Evolutionary conservation across 2,113 vertebrate species (phyloP).

Genomic region (Amphiprion ocellaris): DNA sequence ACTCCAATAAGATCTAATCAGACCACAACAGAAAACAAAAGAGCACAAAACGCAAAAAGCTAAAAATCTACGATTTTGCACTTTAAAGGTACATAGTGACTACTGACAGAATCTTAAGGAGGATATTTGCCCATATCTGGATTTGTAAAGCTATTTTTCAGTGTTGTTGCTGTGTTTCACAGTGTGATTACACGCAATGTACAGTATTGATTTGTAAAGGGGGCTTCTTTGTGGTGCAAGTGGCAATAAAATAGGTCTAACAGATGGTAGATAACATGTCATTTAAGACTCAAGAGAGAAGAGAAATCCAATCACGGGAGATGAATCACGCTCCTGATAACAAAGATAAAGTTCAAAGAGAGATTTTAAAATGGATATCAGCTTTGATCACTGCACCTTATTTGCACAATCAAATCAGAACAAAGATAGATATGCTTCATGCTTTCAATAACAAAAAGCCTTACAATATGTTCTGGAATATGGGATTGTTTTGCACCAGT

Average conservation of each 20-base stretch:
- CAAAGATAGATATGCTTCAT: constrained; percentile 50
- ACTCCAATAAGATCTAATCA: background rate
- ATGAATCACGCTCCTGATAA: constrained; percentile 28
- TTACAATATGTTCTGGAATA: constrained; percentile 38
- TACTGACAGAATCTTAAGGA: constrained; percentile 32
- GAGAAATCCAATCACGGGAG: constrained; percentile 34
- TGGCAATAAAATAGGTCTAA: constrained; percentile 26
- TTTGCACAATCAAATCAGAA: constrained; percentile 46
- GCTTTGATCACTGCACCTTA: constrained; percentile 51
- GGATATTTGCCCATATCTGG: constrained; percentile 34
- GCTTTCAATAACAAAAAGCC: constrained; percentile 32
- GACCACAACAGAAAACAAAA: constrained; percentile 3
- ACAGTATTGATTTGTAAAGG: constrained; percentile 51
- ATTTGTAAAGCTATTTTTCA: constrained; percentile 20
- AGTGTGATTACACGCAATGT: constrained; percentile 39
- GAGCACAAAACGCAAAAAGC: constrained; percentile 2
- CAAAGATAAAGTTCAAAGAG: constrained; percentile 58
- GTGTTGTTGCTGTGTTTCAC: constrained; percentile 5
- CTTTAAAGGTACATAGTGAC: background rate
- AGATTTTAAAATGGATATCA: constrained; percentile 44
- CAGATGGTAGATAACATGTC: constrained; percentile 39
- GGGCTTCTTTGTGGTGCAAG: constrained; percentile 45
- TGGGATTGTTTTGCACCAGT: constrained; percentile 50
- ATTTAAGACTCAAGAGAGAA: constrained; percentile 8
- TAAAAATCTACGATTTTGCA: constrained; percentile 23